These are phyloP conservation scores for Cynocephalus volans DNA, from an alignment of 2,113 vertebrate genomes.

Conservation along the genomic window DNA sequence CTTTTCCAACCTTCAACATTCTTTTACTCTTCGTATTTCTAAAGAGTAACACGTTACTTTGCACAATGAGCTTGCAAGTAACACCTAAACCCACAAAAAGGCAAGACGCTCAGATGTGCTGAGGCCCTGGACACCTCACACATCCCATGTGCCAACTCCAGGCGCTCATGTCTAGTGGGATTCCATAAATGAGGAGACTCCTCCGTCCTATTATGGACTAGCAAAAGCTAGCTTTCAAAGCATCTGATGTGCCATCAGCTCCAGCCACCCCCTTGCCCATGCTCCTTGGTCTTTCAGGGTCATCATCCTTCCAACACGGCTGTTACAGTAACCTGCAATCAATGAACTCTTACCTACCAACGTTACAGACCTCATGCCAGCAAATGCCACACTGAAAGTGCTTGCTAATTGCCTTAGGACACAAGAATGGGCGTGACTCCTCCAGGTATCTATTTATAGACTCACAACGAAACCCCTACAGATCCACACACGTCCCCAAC, in stretches of 20 bases:
- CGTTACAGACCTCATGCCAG: rapidly evolving
- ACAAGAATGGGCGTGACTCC: rapidly evolving
- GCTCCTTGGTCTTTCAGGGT: not conserved
- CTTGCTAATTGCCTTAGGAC: not conserved
- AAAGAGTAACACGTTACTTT: not conserved
- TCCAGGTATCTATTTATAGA: too few relatives aligned
- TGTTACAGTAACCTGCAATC: not conserved
- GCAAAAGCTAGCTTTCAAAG: not conserved
- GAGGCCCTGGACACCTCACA: rapidly evolving
- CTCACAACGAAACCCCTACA: not conserved
- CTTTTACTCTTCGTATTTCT: not conserved
- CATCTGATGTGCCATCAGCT: rapidly evolving
- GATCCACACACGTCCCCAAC: rapidly evolving
- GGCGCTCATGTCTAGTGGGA: rapidly evolving
- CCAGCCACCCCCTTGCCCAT: not conserved
- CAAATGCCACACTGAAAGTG: rapidly evolving
- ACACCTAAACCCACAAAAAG: not conserved
- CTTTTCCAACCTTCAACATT: not conserved
- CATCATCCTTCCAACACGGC: not conserved
- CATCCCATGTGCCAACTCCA: rapidly evolving
- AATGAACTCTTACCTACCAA: not conserved
- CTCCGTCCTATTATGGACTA: not conserved
- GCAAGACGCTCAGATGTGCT: rapidly evolving
- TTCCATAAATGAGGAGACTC: rapidly evolving
- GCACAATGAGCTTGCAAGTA: not conserved